These are phyloP conservation scores for Clepsis dumicolana DNA, from an alignment of 2,888 invertebrate species.

Conservation along the genomic window DNA sequence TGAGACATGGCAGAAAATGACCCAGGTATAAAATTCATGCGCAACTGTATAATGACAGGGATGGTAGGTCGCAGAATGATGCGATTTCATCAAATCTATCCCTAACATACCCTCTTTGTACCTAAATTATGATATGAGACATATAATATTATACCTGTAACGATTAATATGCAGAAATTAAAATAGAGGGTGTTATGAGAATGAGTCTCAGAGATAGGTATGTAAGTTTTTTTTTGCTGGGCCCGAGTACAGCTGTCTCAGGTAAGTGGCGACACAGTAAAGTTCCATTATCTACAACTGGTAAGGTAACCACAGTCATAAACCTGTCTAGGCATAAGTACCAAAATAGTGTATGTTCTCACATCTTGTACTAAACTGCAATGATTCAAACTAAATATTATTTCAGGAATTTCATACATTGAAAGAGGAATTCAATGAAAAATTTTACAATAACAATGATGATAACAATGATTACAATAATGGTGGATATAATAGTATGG, in stretches of 20 bases:
- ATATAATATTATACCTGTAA: neutral
- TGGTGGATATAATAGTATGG: conserved; percentile 47
- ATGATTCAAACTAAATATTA: conserved; percentile 36
- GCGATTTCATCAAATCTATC: conserved; percentile 10
- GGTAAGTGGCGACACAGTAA: conserved; percentile 39
- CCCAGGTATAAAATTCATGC: conserved; percentile 88
- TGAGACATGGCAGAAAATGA: conserved; percentile 98
- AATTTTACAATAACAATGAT: conserved; percentile 69
- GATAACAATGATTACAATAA: conserved; percentile 61
- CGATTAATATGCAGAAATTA: conserved; percentile 1
- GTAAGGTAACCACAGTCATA: conserved; percentile 35
- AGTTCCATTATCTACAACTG: conserved; percentile 31
- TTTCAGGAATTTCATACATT: conserved; percentile 77
- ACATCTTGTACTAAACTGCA: neutral
- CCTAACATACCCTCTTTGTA: neutral
- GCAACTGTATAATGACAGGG: conserved; percentile 11
- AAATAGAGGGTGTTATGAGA: conserved; percentile 2
- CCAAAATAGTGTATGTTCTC: neutral
- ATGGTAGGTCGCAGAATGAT: conserved; percentile 18
- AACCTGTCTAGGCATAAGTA: neutral
- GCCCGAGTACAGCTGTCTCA: conserved; percentile 53
- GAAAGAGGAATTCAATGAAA: conserved; percentile 80
- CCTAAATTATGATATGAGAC: too few species aligned
- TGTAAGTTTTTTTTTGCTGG: conserved; percentile 36
- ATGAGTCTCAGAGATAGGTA: conserved; percentile 7